Evolutionary conservation across 2,113 vertebrate genomes (phyloP).

Genomic region (Dipodomys spectabilis): DNA sequence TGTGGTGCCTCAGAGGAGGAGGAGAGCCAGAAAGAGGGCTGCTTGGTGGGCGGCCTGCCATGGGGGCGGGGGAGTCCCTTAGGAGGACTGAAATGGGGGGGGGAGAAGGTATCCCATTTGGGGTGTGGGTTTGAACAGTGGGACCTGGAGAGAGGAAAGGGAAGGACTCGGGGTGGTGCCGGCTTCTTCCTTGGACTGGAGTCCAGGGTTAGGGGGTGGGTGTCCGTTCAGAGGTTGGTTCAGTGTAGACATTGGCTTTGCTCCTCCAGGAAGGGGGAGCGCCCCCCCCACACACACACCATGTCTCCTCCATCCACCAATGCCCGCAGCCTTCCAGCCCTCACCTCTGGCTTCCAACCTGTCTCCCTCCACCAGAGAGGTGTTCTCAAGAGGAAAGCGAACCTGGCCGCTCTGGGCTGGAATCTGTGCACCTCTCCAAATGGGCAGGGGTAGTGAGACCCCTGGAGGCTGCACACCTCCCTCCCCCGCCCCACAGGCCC

Average conservation of each 20-base stretch:
- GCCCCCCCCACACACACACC: background rate
- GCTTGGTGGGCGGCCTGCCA: background rate
- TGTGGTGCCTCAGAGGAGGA: background rate
- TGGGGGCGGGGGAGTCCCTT: background rate
- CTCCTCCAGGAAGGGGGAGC: background rate
- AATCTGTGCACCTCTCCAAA: background rate
- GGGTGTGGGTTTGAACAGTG: background rate
- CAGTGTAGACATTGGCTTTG: background rate
- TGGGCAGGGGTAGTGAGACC: background rate
- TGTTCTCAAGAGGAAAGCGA: background rate
- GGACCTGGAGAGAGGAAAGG: background rate
- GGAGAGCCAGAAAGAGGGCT: background rate
- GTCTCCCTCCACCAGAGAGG: background rate
- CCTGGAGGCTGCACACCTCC: background rate
- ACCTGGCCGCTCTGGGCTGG: background rate
- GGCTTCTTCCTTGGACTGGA: background rate
- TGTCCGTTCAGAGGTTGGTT: accelerated
- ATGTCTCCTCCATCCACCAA: background rate
- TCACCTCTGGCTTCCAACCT: background rate
- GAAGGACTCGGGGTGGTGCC: background rate
- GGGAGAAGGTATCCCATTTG: too few species aligned
- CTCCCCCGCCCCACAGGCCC: background rate
- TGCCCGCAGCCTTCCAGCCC: background rate
- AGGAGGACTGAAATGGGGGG: background rate
- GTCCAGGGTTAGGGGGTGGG: background rate